Percentiles rank a stretch among this genome's conserved stretches.
Evolutionary conservation across 2,888 invertebrate genomes (phyloP).

Genomic region (Notodonta ziczac): DNA sequence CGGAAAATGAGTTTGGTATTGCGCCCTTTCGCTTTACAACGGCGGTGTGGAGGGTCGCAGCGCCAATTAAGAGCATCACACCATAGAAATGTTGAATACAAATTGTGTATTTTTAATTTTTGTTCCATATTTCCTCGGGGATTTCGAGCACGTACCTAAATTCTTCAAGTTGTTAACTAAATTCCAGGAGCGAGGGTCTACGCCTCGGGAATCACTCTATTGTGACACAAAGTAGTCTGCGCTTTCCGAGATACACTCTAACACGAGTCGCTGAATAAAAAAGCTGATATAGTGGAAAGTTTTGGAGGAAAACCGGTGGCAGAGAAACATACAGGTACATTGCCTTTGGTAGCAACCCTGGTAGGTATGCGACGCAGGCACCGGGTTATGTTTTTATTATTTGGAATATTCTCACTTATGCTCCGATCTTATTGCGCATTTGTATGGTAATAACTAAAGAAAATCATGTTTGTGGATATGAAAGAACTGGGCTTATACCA

Average conservation of each 20-base stretch:
- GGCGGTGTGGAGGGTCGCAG: slow-evolving; percentile 26
- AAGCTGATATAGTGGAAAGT: slow-evolving; percentile 49
- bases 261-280: slow-evolving; percentile 47
- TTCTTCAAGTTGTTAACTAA: slow-evolving; percentile 53
- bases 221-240: slow-evolving; percentile 55
- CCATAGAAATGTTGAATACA: neutral
- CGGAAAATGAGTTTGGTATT: slow-evolving; percentile 66
- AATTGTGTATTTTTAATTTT: neutral
- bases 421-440: slow-evolving; percentile 55
- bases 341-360: neutral
- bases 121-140: neutral
- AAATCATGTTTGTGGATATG: slow-evolving; percentile 6
- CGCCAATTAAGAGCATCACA: neutral
- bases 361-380: neutral
- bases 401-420: slow-evolving; percentile 51
- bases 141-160: slow-evolving; percentile 1
- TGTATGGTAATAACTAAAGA: slow-evolving; percentile 41
- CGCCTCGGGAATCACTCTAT: slow-evolving; percentile 58
- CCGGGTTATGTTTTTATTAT: slow-evolving; percentile 43
- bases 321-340: neutral
- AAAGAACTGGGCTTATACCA: slow-evolving; percentile 3
- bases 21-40: slow-evolving; percentile 50
- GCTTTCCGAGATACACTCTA: slow-evolving; percentile 43
- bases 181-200: slow-evolving; percentile 51
- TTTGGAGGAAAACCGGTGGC: slow-evolving; percentile 36